Evolutionary conservation across 2,113 vertebrate genomes (phyloP).

Genomic region (Noturus placidus): DNA sequence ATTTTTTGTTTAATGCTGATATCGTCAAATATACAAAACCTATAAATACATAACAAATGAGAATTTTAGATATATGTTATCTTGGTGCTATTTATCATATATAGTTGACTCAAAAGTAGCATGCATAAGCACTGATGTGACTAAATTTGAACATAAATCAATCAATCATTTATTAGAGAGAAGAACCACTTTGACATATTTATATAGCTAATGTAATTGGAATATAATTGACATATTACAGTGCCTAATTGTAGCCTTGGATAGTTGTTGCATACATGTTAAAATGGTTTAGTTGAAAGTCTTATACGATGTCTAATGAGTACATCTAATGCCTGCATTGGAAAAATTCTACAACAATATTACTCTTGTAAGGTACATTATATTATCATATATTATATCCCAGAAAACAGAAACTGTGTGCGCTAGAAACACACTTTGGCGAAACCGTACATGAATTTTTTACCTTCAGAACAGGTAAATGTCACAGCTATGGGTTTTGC

Average conservation of each 20-base stretch:
- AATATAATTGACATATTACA: background rate
- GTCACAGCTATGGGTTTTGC: background rate
- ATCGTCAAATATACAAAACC: background rate
- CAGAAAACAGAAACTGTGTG: background rate
- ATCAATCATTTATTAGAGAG: background rate
- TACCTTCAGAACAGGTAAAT: background rate
- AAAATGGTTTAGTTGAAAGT: background rate
- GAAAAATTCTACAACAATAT: background rate
- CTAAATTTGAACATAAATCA: background rate
- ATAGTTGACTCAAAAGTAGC: background rate
- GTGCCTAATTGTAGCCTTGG: background rate
- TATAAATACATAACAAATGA: background rate
- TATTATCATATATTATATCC: background rate
- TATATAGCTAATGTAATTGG: background rate
- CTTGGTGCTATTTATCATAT: background rate
- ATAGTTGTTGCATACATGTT: background rate
- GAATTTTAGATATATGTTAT: background rate
- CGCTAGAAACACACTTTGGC: background rate
- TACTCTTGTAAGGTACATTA: background rate
- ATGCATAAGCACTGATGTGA: background rate
- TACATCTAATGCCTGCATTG: background rate
- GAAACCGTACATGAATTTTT: background rate
- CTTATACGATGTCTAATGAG: background rate
- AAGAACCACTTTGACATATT: background rate
- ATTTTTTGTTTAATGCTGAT: slow-evolving; percentile 12